Conservation (phyloP, 1,140 invertebrate genomes). For the Polypedilum pembai region DNA sequence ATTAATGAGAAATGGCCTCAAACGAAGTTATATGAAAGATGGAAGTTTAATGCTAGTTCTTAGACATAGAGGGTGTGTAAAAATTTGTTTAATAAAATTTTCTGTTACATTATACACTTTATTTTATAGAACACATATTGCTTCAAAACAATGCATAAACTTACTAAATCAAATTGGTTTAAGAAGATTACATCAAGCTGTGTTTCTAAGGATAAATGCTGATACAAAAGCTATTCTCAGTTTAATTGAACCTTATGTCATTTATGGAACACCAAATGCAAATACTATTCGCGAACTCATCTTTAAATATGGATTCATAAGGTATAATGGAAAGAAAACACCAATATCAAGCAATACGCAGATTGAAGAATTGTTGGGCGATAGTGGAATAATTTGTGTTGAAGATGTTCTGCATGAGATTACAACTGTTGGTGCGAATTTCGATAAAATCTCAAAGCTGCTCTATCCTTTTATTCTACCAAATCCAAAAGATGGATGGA, state of each 20-base stretch:
- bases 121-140: conserved; percentile 9
- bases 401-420: conserved; percentile 44
- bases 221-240: conserved; percentile 40
- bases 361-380: conserved; percentile 40
- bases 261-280: conserved; percentile 39
- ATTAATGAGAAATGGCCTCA: conserved; percentile 33
- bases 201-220: conserved; percentile 39
- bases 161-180: conserved; percentile 37
- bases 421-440: conserved; percentile 41
- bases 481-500: conserved; percentile 40
- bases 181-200: conserved; percentile 36
- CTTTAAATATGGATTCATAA: conserved; percentile 42
- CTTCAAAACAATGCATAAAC: conserved; percentile 37
- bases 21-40: conserved; percentile 9
- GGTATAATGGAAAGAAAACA: conserved; percentile 38
- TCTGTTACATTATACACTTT: not conserved
- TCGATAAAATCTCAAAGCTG: conserved; percentile 36
- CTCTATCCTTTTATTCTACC: conserved; percentile 38
- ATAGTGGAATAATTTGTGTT: conserved; percentile 40
- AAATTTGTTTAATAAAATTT: not conserved
- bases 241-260: conserved; percentile 41
- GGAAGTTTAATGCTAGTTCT: conserved; percentile 35
- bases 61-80: conserved; percentile 39
- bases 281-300: conserved; percentile 39
- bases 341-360: conserved; percentile 41